Evolutionary conservation across 2,888 invertebrate genomes (phyloP).

Genomic region (Protonemura montana): DNA sequence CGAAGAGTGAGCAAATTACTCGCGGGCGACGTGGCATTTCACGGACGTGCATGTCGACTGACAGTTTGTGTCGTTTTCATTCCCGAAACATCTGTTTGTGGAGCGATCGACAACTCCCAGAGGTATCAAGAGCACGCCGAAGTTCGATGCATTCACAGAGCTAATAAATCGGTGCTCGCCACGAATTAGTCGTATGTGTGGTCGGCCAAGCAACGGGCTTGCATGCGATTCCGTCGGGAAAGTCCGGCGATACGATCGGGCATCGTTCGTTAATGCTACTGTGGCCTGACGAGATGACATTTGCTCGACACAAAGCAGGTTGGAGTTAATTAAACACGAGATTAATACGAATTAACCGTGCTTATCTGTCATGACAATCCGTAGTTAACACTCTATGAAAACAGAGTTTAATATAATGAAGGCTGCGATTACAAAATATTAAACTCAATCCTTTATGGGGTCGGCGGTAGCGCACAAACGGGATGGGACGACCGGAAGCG

Average conservation of each 20-base stretch:
- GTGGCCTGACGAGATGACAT: background rate
- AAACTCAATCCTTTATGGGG: background rate
- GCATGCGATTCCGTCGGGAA: no score
- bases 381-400: constrained; percentile 35
- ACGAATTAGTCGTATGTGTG: background rate
- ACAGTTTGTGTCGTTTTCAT: background rate
- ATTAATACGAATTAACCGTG: constrained; percentile 33
- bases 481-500: background rate
- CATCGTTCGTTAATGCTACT: constrained; percentile 7
- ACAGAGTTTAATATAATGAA: background rate
- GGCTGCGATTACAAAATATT: background rate
- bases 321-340: background rate
- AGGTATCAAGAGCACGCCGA: background rate
- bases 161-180: background rate
- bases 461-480: background rate
- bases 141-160: background rate
- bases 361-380: constrained; percentile 35
- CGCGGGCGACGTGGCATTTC: background rate
- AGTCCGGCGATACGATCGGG: background rate
- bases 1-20: background rate
- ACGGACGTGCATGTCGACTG: background rate
- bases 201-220: background rate
- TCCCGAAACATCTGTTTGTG: background rate
- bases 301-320: background rate
- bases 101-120: background rate